Base-by-base conservation (phyloP, 2,113 vertebrate genomes). In the Varanus komodoensis region DNA sequence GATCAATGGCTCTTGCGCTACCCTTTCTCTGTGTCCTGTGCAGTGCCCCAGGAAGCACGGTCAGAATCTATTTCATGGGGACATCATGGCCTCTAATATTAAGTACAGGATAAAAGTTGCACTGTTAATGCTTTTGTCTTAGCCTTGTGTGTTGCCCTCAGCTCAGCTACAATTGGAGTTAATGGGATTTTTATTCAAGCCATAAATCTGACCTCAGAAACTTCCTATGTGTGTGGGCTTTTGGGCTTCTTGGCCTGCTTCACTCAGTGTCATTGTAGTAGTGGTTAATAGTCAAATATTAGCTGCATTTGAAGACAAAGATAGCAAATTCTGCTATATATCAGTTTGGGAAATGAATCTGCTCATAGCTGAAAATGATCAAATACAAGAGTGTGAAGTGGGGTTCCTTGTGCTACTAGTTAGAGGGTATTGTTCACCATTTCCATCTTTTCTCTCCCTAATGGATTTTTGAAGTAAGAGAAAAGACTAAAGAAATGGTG, bases 151-250 rank as follows among this genome's bases (percentile, higher is more conserved):
- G 71, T 82, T 87, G 82, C 54, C 74, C 52, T n/a, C 83, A 68
- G 61, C 69, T 91, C 86, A 38, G 74, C 64, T 88, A 78, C 91
- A 80, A 64, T 57, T 77, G 80, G 71, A 91, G 80, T 86, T 93
- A 92, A 92, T 89, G 79, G 89, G 89, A 82, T 80, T 91, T 91
- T 93, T 87, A 93, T 93, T 85, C 82, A 71, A 89, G 52, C 75
- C 52, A 90, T 89, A 82, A 92, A 92, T 93, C 79, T 85, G 81
- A 81, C 38, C 82, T 85, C 77, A 86, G 84, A 64, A 81, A 29
- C 7, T 48, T 83, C 32, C 64, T 64, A 5, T 44, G n/a, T 23
- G 29, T 88, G 11, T n/a, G 11, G 48, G 38, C 48, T 19, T 71
- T 67, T 68, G 14, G 14, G 67, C 68, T 68, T 61, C 54, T 67